A percentile compares a stretch with the other conserved stretches of the same genome.
Conservation (phyloP, 2,113 vertebrate species). For the Mobula hypostoma region DNA sequence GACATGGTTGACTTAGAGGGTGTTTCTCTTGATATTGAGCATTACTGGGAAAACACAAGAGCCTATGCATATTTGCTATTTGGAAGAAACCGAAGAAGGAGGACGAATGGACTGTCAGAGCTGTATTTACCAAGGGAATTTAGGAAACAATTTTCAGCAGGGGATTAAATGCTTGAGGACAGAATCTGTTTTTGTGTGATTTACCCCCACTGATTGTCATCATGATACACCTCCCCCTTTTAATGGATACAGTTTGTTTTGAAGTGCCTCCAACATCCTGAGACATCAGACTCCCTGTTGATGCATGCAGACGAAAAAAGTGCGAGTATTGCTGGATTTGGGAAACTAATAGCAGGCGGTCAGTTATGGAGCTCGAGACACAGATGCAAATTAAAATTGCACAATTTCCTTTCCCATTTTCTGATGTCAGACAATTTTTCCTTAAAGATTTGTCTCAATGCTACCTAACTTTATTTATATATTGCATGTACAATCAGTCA, state of each 20-base stretch:
- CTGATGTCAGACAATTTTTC: background rate
- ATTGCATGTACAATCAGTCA: background rate
- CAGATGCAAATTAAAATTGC: background rate
- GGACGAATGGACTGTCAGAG: no score
- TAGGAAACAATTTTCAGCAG: background rate
- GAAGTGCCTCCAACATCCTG: background rate
- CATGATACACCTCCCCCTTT: background rate
- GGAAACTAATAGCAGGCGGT: background rate
- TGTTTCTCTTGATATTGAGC: background rate
- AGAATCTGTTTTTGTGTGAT: background rate
- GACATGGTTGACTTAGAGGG: background rate
- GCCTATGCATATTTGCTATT: background rate
- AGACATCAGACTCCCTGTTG: background rate
- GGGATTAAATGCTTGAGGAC: background rate
- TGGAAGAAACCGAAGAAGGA: background rate
- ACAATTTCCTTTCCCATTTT: background rate
- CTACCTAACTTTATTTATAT: no score
- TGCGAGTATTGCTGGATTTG: background rate
- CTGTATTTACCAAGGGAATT: background rate
- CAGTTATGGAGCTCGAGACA: background rate
- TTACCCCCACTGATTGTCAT: background rate
- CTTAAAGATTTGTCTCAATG: background rate
- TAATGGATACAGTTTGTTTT: background rate
- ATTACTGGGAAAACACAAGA: background rate
- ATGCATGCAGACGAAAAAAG: background rate